These are phyloP conservation scores for Aselliscus stoliczkanus DNA, from an alignment of 2,797 vertebrate species.

Conservation along the genomic window DNA sequence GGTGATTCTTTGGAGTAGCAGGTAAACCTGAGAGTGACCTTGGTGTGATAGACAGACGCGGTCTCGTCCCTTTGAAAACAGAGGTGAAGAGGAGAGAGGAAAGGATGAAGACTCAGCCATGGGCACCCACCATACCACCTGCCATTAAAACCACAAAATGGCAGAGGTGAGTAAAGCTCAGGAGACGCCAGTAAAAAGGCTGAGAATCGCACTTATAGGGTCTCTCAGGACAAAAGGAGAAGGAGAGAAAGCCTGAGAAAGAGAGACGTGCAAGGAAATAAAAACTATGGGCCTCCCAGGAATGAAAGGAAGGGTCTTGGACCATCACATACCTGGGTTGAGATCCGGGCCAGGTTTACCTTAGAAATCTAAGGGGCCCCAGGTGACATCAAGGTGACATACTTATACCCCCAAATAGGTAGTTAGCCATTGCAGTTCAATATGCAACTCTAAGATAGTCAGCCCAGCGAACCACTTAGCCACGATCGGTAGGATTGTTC, in stretches of 20 bases:
- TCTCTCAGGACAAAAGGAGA: neutral
- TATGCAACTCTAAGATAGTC: neutral
- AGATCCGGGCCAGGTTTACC: neutral
- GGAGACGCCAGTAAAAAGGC: neutral
- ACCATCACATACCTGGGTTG: fast-evolving
- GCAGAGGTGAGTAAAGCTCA: neutral
- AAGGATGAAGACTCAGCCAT: neutral
- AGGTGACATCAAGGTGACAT: neutral
- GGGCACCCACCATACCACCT: fast-evolving
- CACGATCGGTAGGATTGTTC: neutral
- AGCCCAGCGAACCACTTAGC: neutral
- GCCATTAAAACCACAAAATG: neutral
- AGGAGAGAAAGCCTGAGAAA: neutral
- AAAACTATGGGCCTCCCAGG: neutral
- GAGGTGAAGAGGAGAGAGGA: no score
- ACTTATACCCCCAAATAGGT: neutral
- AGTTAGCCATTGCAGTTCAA: neutral
- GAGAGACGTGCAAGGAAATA: neutral
- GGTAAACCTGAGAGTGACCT: neutral
- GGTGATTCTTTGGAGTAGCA: neutral
- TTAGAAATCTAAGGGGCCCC: neutral
- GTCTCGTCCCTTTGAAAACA: neutral
- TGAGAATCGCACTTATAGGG: neutral
- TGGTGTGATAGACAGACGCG: neutral
- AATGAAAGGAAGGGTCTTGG: neutral